Evolutionary conservation across 2,113 vertebrate genomes (phyloP), one percentile per base, ranked within the genome.

Genomic region (Scomber scombrus): DNA sequence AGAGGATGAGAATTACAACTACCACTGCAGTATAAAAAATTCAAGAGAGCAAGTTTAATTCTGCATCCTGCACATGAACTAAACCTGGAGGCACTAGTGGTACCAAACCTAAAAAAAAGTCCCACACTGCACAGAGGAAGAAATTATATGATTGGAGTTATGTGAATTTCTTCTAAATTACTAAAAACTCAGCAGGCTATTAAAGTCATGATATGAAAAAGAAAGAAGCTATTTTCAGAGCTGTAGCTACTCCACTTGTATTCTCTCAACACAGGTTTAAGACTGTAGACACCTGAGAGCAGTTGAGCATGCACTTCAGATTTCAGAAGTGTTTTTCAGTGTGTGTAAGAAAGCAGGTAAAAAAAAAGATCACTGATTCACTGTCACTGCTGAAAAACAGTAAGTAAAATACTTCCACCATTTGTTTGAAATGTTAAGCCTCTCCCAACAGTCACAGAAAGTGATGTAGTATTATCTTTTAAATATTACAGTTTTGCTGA

Each of bases 1-100:
- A 15, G 40, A 43, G 34, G 15, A 51, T 61, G 58, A 16, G 12
- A 67, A 68, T 51, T 55, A 16, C 55, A 72, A 19, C 29, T 46
- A 61, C 55, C 57, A 57, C 65, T 62, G 73, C 66, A 73, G 54
- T 51, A 46, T 71, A n/a, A 70, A 57, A 64, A 66, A 74, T 47
- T 52, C 23, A 51, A 69, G 70, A 66, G n/a, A 55, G 14, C 47
- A 15, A 11, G n/a, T 78, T 70, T 56, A 47, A 65, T 19, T 40
- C 47, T 66, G 34, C 23, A 65, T 47, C 21, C 40, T 55, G 49
- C 56, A 72, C 49, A 50, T 31, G 19, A 26, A 77, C 45, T 65
- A 19, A 66, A 78, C 19, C 29, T 34, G 45, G 75, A 73, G 75
- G 70, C 52, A 0, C 34, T 40, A 2, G 34, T 40, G 34, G 34